Base-by-base conservation (phyloP, 2,797 vertebrate genomes). In the Platalea minor region DNA sequence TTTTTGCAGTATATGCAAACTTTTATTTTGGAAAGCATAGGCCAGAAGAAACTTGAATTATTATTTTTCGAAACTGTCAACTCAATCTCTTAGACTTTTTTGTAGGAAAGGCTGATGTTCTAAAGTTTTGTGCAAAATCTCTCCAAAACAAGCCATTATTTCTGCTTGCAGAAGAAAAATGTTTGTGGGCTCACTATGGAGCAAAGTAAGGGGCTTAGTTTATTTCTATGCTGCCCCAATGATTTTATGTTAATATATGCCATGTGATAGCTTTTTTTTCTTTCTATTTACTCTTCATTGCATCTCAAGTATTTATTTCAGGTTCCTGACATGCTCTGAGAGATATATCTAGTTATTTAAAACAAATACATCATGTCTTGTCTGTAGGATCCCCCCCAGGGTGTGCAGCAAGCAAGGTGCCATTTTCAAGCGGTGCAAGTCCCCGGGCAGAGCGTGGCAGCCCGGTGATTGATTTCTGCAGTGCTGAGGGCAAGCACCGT, bases 321-420 rank as follows among this genome's bases (percentile, higher is more conserved):
- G 57, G 31, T 57, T 72, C 28, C 70, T 64, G 84, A 31, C 39
- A 57, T 50, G 48, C 69, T 95, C 68, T 19, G 53, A 68, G 53
- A 83, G 25, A 26, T 25, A 48, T 10, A 37, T 84, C 56, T 50
- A 29, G 74, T 56, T 92, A 43, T 88, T 91, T 88, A 18, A 46
- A 85, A 85, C 54, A 81, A 96, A 93, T 94, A 87, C 95, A 94
- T 95, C 85, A 74, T 63, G 53, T 46, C 60, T 56, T 84, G 57
- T 67, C 85, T 59, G 18, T 8, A 53, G 91, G 64, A 80, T 54
- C 24, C 37, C 45, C 45, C 31, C 43, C 60, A 24, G 92, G 61
- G 50, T 28, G 46, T 54, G 68, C 61, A 83, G 48, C n/a, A 64
- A 67, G 48, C 5, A 5, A 41, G 56, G 75, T 37, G 15, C 48